Percentiles rank a stretch among this genome's conserved stretches.
Evolutionary conservation across 2,113 vertebrate genomes (phyloP).

Genomic region (Pleuronectes platessa): DNA sequence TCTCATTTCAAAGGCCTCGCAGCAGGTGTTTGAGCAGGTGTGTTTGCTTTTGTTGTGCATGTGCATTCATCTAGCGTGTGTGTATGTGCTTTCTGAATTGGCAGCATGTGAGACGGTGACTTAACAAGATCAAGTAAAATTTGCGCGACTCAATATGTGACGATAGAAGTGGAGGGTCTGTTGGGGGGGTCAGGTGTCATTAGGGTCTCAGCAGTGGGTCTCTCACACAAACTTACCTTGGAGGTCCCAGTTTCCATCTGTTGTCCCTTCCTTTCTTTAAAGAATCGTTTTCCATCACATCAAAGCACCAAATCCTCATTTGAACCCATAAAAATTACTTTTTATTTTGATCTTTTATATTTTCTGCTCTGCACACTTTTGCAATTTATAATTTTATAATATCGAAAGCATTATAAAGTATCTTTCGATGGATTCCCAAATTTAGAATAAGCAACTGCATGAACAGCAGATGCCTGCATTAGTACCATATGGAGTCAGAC

Average conservation of each 20-base stretch:
- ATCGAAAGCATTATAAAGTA: background rate
- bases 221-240: no score
- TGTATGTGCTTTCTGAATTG: background rate
- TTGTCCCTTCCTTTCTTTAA: background rate
- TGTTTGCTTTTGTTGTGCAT: conserved; percentile 40
- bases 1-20: conserved; percentile 26
- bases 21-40: conserved; percentile 63
- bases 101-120: background rate
- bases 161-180: background rate
- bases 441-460: background rate
- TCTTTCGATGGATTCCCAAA: background rate
- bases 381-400: background rate
- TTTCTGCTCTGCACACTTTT: background rate
- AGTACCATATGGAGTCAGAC: background rate
- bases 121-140: background rate
- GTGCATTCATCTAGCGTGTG: conserved; percentile 14
- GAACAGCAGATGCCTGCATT: background rate
- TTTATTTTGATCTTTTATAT: background rate
- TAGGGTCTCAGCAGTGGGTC: no score
- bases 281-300: no score
- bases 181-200: background rate
- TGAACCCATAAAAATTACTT: background rate
- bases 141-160: background rate
- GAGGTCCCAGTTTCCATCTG: background rate
- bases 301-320: background rate